These are phyloP conservation scores for Xerus inauris DNA, from an alignment of 2,113 vertebrate genomes.

Conservation along the genomic window DNA sequence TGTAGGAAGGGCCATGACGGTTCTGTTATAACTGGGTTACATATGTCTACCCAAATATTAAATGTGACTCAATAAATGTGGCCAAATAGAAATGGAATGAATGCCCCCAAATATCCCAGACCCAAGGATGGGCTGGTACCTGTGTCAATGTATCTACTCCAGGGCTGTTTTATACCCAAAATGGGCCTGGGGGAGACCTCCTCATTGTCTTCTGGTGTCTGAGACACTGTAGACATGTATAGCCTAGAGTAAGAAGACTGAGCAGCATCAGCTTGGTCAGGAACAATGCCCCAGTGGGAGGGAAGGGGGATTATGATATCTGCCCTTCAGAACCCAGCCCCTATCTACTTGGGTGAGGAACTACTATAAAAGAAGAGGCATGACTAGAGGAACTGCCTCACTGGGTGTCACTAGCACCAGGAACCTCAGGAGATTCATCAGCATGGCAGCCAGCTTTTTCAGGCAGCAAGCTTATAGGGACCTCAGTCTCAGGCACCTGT, in stretches of 20 bases:
- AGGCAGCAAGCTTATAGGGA: neutral
- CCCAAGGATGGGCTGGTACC: neutral
- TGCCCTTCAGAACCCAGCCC: neutral
- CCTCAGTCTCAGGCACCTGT: neutral
- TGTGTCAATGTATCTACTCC: neutral
- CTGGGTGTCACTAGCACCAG: no score
- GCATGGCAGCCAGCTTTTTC: neutral
- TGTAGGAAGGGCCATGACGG: neutral
- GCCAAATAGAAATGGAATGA: neutral
- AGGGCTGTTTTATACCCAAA: neutral
- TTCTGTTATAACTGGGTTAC: neutral
- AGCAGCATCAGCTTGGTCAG: neutral
- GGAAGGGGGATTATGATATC: neutral
- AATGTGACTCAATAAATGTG: neutral
- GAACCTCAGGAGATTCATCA: neutral
- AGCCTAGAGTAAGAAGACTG: neutral
- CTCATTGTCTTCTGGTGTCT: neutral
- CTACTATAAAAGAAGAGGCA: neutral
- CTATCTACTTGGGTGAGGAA: accelerated
- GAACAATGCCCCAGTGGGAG: neutral
- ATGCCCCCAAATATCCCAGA: neutral
- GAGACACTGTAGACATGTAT: neutral
- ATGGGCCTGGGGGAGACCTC: neutral
- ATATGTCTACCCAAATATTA: neutral
- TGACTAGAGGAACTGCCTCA: neutral